Evolutionary conservation across 1,140 invertebrate species (phyloP).

Genomic region (Drosophila novamexicana): DNA sequence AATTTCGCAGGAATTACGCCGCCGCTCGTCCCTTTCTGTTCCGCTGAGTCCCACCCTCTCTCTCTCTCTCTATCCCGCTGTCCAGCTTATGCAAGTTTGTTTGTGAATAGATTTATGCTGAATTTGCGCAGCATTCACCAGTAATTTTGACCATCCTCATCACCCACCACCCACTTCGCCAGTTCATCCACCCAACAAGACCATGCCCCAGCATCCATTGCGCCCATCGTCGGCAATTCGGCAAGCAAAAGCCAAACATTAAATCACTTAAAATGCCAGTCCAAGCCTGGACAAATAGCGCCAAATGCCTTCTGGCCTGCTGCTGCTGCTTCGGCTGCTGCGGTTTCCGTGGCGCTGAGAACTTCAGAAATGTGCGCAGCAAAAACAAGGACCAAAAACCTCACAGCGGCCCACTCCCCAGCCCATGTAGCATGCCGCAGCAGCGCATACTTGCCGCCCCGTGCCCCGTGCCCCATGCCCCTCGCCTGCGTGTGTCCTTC

Average conservation of each 20-base stretch:
- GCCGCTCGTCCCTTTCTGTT: background rate
- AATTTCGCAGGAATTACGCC: conserved; percentile 29
- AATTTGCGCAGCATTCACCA: conserved; percentile 72
- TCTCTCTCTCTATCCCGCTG: background rate
- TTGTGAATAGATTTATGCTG: conserved; percentile 72
- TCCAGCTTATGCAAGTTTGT: conserved; percentile 56
- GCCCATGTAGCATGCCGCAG: background rate
- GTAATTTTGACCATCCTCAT: conserved; percentile 51
- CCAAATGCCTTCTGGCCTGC: conserved; percentile 29
- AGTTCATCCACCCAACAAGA: background rate
- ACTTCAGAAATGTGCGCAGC: conserved; percentile 54
- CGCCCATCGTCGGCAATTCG: conserved; percentile 48
- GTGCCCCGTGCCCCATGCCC: background rate
- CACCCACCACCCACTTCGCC: conserved; percentile 7
- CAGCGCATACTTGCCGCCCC: background rate
- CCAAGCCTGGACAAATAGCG: conserved; percentile 70
- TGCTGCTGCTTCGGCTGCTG: conserved; percentile 6
- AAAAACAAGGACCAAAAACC: background rate
- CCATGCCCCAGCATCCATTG: background rate
- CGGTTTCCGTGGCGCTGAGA: conserved; percentile 59
- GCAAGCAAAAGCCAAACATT: conserved; percentile 73
- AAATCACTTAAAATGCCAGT: conserved; percentile 80
- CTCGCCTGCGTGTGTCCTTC: conserved; percentile 6
- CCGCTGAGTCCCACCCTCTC: background rate
- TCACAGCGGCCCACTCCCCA: background rate